These are phyloP conservation scores for Perccottus glenii DNA, from an alignment of 2,113 vertebrate species.

Conservation along the genomic window DNA sequence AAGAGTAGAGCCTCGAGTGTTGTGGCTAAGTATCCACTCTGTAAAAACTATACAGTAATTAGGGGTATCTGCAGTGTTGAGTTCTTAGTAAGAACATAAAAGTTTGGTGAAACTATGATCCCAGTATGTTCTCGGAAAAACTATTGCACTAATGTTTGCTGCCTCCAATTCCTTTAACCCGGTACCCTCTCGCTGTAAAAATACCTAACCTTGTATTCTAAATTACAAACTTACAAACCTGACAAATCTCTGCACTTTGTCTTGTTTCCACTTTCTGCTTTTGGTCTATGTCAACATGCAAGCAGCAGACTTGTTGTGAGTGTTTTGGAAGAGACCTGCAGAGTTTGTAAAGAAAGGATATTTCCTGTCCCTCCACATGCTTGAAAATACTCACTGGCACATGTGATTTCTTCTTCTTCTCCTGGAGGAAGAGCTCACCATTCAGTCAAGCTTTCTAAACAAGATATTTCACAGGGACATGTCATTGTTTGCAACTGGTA, in stretches of 20 bases:
- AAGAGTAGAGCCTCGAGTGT: slow-evolving; percentile 39
- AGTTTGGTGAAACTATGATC: not conserved
- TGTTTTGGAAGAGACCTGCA: slow-evolving; percentile 29
- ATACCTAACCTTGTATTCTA: too few species aligned
- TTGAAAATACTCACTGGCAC: slow-evolving; percentile 21
- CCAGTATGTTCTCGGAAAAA: not conserved
- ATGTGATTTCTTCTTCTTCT: slow-evolving; percentile 34
- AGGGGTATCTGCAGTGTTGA: not conserved
- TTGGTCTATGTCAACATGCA: slow-evolving; percentile 6
- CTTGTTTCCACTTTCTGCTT: slow-evolving; percentile 4
- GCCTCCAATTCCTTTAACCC: too few species aligned
- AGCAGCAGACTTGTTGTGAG: slow-evolving; percentile 25
- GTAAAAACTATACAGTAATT: slow-evolving; percentile 42
- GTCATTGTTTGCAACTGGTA: slow-evolving; percentile 56
- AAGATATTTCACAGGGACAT: slow-evolving; percentile 52
- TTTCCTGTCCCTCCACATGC: slow-evolving; percentile 25
- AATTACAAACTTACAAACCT: slow-evolving; percentile 2
- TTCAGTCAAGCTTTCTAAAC: slow-evolving; percentile 16
- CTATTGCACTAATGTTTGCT: too few species aligned
- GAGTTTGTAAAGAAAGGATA: slow-evolving; percentile 29
- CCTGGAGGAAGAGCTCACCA: slow-evolving; percentile 18
- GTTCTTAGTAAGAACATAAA: slow-evolving; percentile 5
- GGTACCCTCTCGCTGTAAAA: too few species aligned
- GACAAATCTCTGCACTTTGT: slow-evolving; percentile 7
- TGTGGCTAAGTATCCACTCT: slow-evolving; percentile 36